Evolutionary conservation across 35 echinoderm and acorn worm species (phyloP).

Genomic region (Stichopus chloronotus): DNA sequence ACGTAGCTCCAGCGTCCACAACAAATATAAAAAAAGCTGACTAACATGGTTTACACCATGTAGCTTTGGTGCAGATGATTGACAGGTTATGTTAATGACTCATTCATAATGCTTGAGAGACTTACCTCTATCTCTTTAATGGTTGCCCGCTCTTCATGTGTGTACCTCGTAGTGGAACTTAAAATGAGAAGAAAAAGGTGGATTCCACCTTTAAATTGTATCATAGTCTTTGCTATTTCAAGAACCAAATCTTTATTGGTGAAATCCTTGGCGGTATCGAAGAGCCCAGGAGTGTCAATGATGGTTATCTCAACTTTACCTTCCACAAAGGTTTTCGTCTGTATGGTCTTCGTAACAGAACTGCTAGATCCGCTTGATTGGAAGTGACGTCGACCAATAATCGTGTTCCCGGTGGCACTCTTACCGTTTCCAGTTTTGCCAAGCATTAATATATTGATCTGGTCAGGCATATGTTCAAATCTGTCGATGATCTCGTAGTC

Average conservation of each 20-base stretch:
- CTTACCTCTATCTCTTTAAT: neutral
- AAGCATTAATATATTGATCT: neutral
- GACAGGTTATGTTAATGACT: no score
- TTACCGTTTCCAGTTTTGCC: conserved; percentile 22
- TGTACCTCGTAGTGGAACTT: neutral
- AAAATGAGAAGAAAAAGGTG: neutral
- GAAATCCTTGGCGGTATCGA: neutral
- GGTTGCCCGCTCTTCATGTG: neutral
- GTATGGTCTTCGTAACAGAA: neutral
- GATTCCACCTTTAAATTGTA: neutral
- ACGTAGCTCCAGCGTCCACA: no score
- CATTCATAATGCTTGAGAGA: no score
- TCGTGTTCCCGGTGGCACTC: conserved; percentile 21
- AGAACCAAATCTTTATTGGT: neutral
- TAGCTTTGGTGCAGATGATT: no score
- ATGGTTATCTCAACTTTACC: neutral
- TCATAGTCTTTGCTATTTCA: neutral
- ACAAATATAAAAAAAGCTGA: no score
- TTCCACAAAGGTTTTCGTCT: neutral
- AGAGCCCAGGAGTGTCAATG: conserved; percentile 23
- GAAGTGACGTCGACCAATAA: neutral
- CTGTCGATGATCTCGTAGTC: neutral
- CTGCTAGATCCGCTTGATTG: no score
- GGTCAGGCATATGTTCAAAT: neutral
- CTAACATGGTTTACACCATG: no score